Percentiles rank a stretch among this genome's conserved stretches.
These are phyloP conservation scores for Gopherus evgoodei DNA, from an alignment of 2,113 vertebrate species.

Conservation along the genomic window DNA sequence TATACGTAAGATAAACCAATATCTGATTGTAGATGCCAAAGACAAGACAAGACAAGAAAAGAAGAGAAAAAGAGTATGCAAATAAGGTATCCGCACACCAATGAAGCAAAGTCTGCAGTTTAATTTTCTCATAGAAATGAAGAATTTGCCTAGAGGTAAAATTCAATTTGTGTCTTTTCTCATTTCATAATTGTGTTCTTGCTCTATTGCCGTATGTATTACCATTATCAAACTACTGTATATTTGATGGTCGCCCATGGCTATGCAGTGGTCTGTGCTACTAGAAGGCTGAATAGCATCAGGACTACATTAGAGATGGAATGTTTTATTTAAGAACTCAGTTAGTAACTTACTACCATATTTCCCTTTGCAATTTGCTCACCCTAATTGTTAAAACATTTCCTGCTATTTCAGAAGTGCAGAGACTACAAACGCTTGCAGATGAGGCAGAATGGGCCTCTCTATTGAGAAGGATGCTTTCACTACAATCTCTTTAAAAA, in stretches of 20 bases:
- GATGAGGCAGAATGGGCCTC: slow-evolving; percentile 5
- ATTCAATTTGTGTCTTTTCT: slow-evolving; percentile 48
- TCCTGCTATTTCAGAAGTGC: slow-evolving; percentile 65
- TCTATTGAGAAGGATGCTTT: neutral
- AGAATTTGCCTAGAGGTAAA: slow-evolving; percentile 46
- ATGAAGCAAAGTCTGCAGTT: slow-evolving; percentile 15
- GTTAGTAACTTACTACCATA: slow-evolving; percentile 61
- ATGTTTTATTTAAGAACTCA: slow-evolving; percentile 78
- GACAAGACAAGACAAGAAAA: neutral
- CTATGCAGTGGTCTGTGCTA: slow-evolving; percentile 55
- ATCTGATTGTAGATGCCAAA: slow-evolving; percentile 21
- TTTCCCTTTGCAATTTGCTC: slow-evolving; percentile 78
- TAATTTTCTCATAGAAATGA: slow-evolving; percentile 56
- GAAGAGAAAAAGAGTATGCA: slow-evolving; percentile 8
- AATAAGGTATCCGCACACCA: neutral
- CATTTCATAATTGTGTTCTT: slow-evolving; percentile 34
- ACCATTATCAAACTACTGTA: slow-evolving; percentile 63
- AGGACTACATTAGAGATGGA: slow-evolving; percentile 72
- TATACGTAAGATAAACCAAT: slow-evolving; percentile 2
- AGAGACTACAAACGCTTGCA: slow-evolving; percentile 44
- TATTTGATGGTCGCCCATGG: slow-evolving; percentile 68
- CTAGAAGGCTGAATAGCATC: slow-evolving; percentile 49
- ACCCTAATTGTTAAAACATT: slow-evolving; percentile 74
- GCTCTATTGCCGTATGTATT: slow-evolving; percentile 34
- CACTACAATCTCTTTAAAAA: neutral